Evolutionary conservation across 1,140 invertebrate genomes (phyloP).

Genomic region (Thaumetopoea pityocampa): DNA sequence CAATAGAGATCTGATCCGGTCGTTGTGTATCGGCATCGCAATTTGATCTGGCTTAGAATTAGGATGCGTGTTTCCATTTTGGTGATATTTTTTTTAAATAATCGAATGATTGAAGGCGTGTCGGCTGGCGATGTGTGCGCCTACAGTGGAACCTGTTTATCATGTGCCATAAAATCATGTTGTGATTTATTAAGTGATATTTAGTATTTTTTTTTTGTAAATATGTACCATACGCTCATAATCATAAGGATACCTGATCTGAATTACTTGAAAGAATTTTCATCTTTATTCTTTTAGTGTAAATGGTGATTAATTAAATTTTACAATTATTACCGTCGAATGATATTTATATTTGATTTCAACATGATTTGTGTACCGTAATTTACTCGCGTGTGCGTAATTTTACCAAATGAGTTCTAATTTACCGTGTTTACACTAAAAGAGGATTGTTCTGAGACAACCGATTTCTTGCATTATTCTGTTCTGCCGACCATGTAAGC

Average conservation of each 20-base stretch:
- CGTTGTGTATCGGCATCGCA: slow-evolving; percentile 36
- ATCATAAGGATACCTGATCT: slow-evolving; percentile 48
- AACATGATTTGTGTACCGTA: too few relatives aligned
- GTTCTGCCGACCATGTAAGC: slow-evolving; percentile 44
- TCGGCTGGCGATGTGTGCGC: slow-evolving; percentile 27
- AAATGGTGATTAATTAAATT: slow-evolving; percentile 20
- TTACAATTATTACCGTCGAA: slow-evolving; percentile 16
- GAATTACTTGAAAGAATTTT: slow-evolving; percentile 40
- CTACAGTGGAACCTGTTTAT: slow-evolving; percentile 52
- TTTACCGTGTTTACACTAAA: slow-evolving; percentile 39
- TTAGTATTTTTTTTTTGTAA: slow-evolving; percentile 74
- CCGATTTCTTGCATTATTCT: slow-evolving; percentile 24
- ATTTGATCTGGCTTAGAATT: slow-evolving; percentile 67
- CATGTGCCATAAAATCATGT: slow-evolving; percentile 73
- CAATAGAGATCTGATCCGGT: slow-evolving; percentile 68
- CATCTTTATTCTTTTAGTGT: slow-evolving; percentile 47
- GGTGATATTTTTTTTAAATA: slow-evolving; percentile 61
- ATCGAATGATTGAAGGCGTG: slow-evolving; percentile 63
- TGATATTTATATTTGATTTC: too few relatives aligned
- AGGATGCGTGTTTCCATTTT: slow-evolving; percentile 50
- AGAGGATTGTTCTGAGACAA: slow-evolving; percentile 9
- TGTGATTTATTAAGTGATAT: slow-evolving; percentile 75
- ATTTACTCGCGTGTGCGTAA: slow-evolving; percentile 8
- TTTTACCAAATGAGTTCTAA: slow-evolving; percentile 27
- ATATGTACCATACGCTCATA: slow-evolving; percentile 70